phyloP scores from a whole-genome alignment of 2,797 vertebrate species.

The Tinamus major region DNA sequence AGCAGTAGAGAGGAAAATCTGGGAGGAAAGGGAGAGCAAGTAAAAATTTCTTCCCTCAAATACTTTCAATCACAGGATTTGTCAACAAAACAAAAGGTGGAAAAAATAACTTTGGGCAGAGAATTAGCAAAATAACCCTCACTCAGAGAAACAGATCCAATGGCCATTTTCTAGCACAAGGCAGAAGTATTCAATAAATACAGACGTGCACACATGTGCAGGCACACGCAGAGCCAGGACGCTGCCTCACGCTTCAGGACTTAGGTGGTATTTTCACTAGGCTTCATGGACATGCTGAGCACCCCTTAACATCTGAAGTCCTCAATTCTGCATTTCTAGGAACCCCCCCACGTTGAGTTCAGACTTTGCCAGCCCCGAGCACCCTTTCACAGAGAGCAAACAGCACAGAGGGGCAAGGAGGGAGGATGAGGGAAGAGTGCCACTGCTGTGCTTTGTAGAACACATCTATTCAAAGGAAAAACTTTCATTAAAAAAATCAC shows the following conservation, averaged over 20 bases:
- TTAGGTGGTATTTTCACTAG: neutral
- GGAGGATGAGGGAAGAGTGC: neutral
- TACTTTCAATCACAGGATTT: neutral
- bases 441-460: neutral
- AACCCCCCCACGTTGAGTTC: rapidly evolving
- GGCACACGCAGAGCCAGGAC: rapidly evolving
- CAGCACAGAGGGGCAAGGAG: rapidly evolving
- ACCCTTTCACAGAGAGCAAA: neutral
- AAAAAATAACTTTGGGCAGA: no score
- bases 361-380: neutral
- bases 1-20: neutral
- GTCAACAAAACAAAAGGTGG: neutral
- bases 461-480: neutral
- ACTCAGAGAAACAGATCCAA: neutral
- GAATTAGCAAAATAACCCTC: neutral
- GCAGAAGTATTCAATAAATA: neutral
- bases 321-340: neutral
- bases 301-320: neutral
- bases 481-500: neutral
- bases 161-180: neutral
- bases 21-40: neutral
- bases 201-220: neutral
- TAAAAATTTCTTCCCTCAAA: neutral
- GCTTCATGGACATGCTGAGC: neutral
- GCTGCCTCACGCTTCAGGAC: neutral